Percentiles rank a stretch among this genome's conserved stretches.
Conservation (phyloP, 2,113 vertebrate genomes). For the Mionectes macconnelli region DNA sequence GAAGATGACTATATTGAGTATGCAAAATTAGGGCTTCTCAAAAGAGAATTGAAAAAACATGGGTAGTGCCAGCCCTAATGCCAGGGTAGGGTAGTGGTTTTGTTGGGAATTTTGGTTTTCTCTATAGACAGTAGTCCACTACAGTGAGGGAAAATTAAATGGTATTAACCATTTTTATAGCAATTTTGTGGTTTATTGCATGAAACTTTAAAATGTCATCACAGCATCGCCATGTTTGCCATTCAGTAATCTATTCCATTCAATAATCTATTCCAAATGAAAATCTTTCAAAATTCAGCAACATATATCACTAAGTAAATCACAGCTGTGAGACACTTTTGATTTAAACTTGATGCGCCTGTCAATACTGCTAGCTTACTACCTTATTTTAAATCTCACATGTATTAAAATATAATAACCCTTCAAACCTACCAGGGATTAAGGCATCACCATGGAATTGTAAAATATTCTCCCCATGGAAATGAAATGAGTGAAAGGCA, state of each 20-base stretch:
- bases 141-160: not conserved
- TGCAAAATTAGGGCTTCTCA: not conserved
- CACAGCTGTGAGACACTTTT: not conserved
- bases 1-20: not conserved
- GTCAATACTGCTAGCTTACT: not conserved
- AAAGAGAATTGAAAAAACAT: not conserved
- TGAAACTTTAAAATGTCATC: not conserved
- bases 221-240: not conserved
- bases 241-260: not conserved
- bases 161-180: not conserved
- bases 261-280: not conserved
- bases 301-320: not conserved
- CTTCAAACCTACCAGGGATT: not conserved
- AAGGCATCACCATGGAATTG: not conserved
- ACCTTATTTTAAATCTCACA: not conserved
- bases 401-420: not conserved
- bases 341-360: not conserved
- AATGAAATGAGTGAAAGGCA: not conserved
- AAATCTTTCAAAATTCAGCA: conserved; percentile 1
- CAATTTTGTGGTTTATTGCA: not conserved
- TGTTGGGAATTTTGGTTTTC: not conserved
- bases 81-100: not conserved
- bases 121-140: not conserved
- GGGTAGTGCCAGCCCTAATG: not conserved
- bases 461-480: not conserved